Evolutionary conservation across 1,140 invertebrate genomes (phyloP), one percentile per base, ranked within the genome.

Genomic region (Heliconius eleuchia): DNA sequence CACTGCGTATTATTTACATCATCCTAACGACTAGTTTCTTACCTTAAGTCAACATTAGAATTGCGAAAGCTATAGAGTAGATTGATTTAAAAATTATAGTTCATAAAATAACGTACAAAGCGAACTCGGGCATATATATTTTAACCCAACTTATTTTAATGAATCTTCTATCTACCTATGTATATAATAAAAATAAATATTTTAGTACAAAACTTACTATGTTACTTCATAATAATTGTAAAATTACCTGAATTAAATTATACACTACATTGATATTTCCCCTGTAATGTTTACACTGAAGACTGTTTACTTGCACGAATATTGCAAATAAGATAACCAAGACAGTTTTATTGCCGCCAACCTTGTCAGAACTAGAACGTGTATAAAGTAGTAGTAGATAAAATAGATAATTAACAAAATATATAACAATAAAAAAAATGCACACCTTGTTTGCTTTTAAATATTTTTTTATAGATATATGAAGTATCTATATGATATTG

Each of bases 21-120:
- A 74, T 74, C 52, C 39, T 52, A 60, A 46, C 34, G 30, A 46
- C 60, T 90, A 89, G 87, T 89, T 91, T 85, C 85, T 83, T 84
- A 85, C 81, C 83, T 86, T 46, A 83, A 87, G 82, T 92, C 85
- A 89, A 92, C 82, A 87, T 74, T 72, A 46, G 82, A 85, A 84
- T 46, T 77, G 77, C n/a, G 71, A 72, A 73, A 80, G 79, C 42
- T 46, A 79, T 87, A 60, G 88, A 90, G 84, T 83, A 27, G 86
- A 42, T 37, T 57, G 9, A 66, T 66, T 66, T 66, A 66, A 66
- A 3, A 66, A 66, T 66, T 11, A 16, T 66, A 66, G 0, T 66
- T 30, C 4, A 13, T 11, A 60, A 30, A 23, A 30, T 13, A 13
- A 23, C 60, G 11, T 27, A 66, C 5, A 66, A 66, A 66, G 3